Base-by-base conservation (phyloP, 1,140 invertebrate species). In the Calosoma granatense region DNA sequence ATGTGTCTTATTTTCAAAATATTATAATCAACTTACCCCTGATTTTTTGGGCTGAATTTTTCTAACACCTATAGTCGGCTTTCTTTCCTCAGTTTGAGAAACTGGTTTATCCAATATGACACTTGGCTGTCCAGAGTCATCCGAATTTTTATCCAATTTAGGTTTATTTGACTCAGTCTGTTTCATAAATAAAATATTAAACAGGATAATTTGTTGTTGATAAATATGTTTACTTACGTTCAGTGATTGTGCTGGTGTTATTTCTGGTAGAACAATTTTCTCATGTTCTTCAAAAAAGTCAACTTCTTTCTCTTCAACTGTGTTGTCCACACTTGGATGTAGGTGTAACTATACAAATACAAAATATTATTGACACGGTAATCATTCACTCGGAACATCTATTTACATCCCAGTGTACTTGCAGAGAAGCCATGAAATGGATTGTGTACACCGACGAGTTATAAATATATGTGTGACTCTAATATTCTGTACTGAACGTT, bases 231-330 rank as follows among this genome's bases (percentile, higher is more conserved):
- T 22, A 53, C 11, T 51, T 14, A 17, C 3, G 11, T 47, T 47
- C 3, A 47, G 15, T 12, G 3, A 20, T 12, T 53, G 51, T 56
- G 41, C 51, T 26, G 54, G 57, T 12, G n/a, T 14, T 51, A 54
- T 19, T 20, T 55, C 54, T 17, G 51, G 20, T 20, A 30, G 23
- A 2, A 52, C 39, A 58, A 68, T 69, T 58, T 72, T 76, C 63
- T 81, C 79, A 62, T 84, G 84, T 64, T 88, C 86, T 59, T 84
- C 81, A 70, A 94, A 94, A 70, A 94, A 94, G 70, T 94, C 90
- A 6, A 84, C 74, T 67, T 91, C 88, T 63, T 82, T 80, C 59
- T 81, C 76, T 58, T 73, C 75, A 23, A 72, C 70, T 54, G 66
- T 70, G 56, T 77, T 74, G 39, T 80, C 79, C 22, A 65, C 51